Evolutionary conservation across 2,888 invertebrate species (phyloP).

Genomic region (Polyommatus icarus): DNA sequence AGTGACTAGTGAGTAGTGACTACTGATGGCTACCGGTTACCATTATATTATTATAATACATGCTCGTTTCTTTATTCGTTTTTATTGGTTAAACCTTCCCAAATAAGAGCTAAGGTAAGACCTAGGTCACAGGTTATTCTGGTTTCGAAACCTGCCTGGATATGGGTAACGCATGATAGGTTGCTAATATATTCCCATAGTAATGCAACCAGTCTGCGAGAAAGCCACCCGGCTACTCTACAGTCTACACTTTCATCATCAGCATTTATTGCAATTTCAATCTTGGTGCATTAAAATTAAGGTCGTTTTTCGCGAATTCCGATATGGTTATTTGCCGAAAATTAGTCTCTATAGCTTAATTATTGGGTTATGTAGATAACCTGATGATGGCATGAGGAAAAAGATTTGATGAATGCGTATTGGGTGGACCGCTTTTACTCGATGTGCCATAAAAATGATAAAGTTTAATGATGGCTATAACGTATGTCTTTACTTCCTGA

Average conservation of each 20-base stretch:
- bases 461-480: too few relatives aligned
- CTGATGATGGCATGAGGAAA: conserved; percentile 11
- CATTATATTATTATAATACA: too few relatives aligned
- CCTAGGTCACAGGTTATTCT: not conserved
- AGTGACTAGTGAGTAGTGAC: too few relatives aligned
- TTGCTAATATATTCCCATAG: conserved; percentile 16
- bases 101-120: not conserved
- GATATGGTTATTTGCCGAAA: not conserved
- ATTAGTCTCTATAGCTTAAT: conserved; percentile 10
- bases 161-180: not conserved
- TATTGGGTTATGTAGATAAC: not conserved
- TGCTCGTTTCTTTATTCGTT: too few relatives aligned
- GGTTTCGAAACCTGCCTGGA: not conserved
- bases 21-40: too few relatives aligned
- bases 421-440: not conserved
- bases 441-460: not conserved
- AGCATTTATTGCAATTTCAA: conserved; percentile 1
- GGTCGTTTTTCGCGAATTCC: not conserved
- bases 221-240: not conserved
- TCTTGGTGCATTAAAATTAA: not conserved
- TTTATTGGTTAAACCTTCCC: not conserved
- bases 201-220: conserved; percentile 7
- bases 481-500: not conserved
- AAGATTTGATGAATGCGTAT: not conserved
- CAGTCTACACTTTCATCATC: not conserved